These are phyloP conservation scores for Ophion ventricosus DNA, from an alignment of 2,888 invertebrate species.

Conservation along the genomic window DNA sequence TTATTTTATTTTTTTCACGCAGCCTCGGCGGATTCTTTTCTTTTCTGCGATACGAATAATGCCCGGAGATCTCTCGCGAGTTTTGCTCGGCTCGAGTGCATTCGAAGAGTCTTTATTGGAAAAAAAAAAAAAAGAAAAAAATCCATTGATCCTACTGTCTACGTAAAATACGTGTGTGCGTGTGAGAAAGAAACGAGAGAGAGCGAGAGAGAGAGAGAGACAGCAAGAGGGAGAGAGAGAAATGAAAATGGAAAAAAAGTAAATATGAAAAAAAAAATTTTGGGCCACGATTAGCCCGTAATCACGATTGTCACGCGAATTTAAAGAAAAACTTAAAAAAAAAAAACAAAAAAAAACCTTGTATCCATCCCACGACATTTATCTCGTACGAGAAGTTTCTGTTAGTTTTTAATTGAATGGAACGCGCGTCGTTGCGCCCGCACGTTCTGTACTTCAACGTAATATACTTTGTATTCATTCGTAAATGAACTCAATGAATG, in stretches of 20 bases:
- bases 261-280: background rate
- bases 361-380: slow-evolving; percentile 39
- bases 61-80: too few relatives aligned
- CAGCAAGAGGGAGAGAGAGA: slow-evolving; percentile 8
- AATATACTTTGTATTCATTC: slow-evolving; percentile 63
- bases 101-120: slow-evolving; percentile 56
- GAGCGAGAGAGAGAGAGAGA: background rate
- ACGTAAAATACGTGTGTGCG: slow-evolving; percentile 41
- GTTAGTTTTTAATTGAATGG: slow-evolving; percentile 39
- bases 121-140: background rate
- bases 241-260: slow-evolving; percentile 45
- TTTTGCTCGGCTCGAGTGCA: background rate
- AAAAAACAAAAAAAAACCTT: background rate
- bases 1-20: background rate
- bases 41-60: background rate
- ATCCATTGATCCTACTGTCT: slow-evolving; percentile 61
- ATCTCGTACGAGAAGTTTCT: slow-evolving; percentile 29
- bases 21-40: background rate
- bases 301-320: background rate
- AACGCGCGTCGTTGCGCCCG: slow-evolving; percentile 48
- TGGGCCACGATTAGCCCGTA: background rate
- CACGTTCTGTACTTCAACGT: slow-evolving; percentile 19
- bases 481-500: slow-evolving; percentile 62
- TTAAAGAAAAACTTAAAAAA: background rate
- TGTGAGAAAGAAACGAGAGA: background rate